Base-by-base conservation (phyloP, 2,797 vertebrate species). In the Dipus sagitta region DNA sequence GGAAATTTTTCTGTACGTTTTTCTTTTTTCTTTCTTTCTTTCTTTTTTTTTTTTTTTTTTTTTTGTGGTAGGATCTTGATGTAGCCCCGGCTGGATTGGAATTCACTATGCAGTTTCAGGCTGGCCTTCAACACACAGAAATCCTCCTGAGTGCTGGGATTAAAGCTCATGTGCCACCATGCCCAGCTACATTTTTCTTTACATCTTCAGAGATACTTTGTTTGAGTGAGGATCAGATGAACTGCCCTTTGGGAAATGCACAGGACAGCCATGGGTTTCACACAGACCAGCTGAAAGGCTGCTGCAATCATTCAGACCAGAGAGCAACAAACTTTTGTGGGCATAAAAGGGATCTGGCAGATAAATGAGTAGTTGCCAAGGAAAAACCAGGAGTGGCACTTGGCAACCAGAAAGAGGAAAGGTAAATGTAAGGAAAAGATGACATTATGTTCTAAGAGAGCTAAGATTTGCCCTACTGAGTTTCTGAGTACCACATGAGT, bases 321-420 rank as follows among this genome's bases (percentile, higher is more conserved):
- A 92, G 26, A 87, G 21, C 62, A 81, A 72, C 60, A 15, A 85
- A n/a, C 83, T 94, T 68, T 54, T 1, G 10, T 26, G 34, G 11
- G 90, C 86, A 85, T 23, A 7, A 84, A 80, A 88, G 28, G 62
- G 72, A 54, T 70, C 78, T 32, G 58, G 67, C 58, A 81, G 60
- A 94, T 13, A 54, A 52, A 67, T 87, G 32, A 84, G 62, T 91
- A 32, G 77, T 20, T 17, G 11, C 28, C 32, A 67, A 72, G 42
- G n/a, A 71, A 82, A 87, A 76, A 42, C 80, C 32, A 24, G 79
- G 38, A 82, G n/a, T 3, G 86, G 64, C 30, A n/a, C 3, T 71
- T 89, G 34, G 72, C 80, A 65, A 71, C 47, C 67, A 79, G 85
- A 47, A 86, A 85, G 65, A 84, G 47, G 32, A 78, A 90, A 71